Percentiles rank a stretch among this genome's conserved stretches.
phyloP scores from a whole-genome alignment of 2,888 invertebrate species.

The Drosophila bunnanda region DNA sequence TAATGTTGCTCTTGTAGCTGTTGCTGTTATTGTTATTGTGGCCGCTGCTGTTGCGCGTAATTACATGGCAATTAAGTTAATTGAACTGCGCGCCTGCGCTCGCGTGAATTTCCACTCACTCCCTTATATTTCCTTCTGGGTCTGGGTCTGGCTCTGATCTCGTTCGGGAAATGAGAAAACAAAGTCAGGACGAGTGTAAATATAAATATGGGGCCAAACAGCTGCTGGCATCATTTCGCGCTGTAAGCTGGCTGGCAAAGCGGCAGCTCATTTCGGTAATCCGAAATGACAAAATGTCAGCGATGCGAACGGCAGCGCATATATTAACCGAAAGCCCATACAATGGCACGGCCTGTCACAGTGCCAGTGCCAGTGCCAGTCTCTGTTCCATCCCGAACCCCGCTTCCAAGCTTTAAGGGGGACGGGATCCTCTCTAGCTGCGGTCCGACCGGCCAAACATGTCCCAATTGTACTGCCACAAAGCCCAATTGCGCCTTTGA shows the following conservation, averaged over 20 bases:
- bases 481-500: slow-evolving; percentile 24
- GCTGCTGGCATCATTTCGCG: slow-evolving; percentile 24
- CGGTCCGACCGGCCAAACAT: slow-evolving; percentile 29
- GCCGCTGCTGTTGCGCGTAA: slow-evolving; percentile 62
- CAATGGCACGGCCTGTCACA: slow-evolving; percentile 28
- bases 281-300: slow-evolving; percentile 47
- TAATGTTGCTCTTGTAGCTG: slow-evolving; percentile 37
- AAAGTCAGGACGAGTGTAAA: not conserved
- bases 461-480: slow-evolving; percentile 36
- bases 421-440: slow-evolving; percentile 4
- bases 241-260: slow-evolving; percentile 25
- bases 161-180: not conserved
- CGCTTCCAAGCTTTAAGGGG: not conserved
- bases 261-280: slow-evolving; percentile 42
- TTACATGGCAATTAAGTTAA: slow-evolving; percentile 85
- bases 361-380: not conserved
- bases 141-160: not conserved
- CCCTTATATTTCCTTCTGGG: not conserved
- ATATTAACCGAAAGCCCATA: slow-evolving; percentile 24
- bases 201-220: not conserved
- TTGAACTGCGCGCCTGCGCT: slow-evolving; percentile 81
- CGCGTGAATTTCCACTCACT: slow-evolving; percentile 67
- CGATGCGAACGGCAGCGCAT: slow-evolving; percentile 30
- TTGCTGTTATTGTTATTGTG: slow-evolving; percentile 42
- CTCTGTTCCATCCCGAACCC: not conserved